Base-by-base conservation (phyloP, 2,113 vertebrate genomes). In the Camelus dromedarius region DNA sequence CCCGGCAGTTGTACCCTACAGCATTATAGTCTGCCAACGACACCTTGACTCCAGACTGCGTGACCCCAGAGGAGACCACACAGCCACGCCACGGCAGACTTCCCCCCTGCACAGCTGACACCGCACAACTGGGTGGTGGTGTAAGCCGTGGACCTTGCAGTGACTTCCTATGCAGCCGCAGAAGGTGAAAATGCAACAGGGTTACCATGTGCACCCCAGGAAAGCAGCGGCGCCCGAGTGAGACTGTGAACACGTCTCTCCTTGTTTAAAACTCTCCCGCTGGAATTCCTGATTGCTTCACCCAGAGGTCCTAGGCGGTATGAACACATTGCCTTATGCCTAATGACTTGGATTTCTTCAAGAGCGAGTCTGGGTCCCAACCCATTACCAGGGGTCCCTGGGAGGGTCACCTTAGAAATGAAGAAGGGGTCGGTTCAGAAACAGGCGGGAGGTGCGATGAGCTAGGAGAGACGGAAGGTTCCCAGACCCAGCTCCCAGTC, bases 71-170 rank as follows among this genome's bases (percentile, higher is more conserved):
- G 16, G 24, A 35, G 8, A 62, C 14, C 16, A 42, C 32, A 52
- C 13, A 4, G 2, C 26, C 15, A 19, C 30, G 35, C 35, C 77
- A 28, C 2, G 4, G 30, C 48, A 6, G 5, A n/a, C 52, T 28
- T 28, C 35, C 56, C 2, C 3, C 56, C 3, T 42, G 19, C 26
- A 46, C 35, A 82, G 14, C 20, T 1, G 13, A 16, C 52, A 38
- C 13, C n/a, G 26, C 11, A 15, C 2, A 26, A 22, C 0, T 5
- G 4, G 13, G 13, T 10, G 4, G 1, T 9, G 56, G 19, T 58
- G 19, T 58, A 28, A 52, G 30, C 12, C 14, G 32, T 30, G n/a
- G 50, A n/a, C n/a, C 38, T 54, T 54, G 11, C 18, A 4, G 6
- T n/a, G n/a, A n/a, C 48, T 54, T 32, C 5, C 20, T 10, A 54